These are phyloP conservation scores for Spodoptera littoralis DNA, from an alignment of 2,888 invertebrate species.

Conservation along the genomic window DNA sequence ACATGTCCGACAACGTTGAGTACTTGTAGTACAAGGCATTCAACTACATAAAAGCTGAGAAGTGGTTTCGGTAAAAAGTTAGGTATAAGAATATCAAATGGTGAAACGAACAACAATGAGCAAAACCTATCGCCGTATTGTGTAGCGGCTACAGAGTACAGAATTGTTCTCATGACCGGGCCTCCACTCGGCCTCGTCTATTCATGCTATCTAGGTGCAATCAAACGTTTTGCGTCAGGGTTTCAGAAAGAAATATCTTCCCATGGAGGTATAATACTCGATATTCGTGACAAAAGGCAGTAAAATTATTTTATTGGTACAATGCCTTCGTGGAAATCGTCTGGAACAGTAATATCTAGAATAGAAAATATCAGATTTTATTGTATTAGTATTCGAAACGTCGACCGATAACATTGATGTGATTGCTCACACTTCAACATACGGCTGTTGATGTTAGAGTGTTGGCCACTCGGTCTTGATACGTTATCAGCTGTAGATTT, in stretches of 20 bases:
- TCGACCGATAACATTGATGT: slow-evolving; percentile 58
- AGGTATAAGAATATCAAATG: slow-evolving; percentile 64
- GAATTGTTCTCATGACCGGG: slow-evolving; percentile 76
- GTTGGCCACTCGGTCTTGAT: slow-evolving; percentile 54
- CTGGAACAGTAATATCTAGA: slow-evolving; percentile 28
- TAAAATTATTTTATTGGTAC: slow-evolving; percentile 32
- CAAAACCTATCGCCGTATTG: slow-evolving; percentile 75
- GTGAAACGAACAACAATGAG: slow-evolving; percentile 73
- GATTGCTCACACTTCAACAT: slow-evolving; percentile 56
- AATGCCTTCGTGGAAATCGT: slow-evolving; percentile 32
- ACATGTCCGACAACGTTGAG: slow-evolving; percentile 54
- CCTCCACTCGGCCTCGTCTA: slow-evolving; percentile 62
- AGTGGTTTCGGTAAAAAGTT: slow-evolving; percentile 56
- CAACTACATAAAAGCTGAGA: slow-evolving; percentile 56
- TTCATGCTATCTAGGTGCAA: slow-evolving; percentile 43
- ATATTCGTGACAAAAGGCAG: slow-evolving; percentile 26
- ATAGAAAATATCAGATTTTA: slow-evolving; percentile 33
- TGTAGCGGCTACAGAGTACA: slow-evolving; percentile 68
- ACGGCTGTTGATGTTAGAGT: slow-evolving; percentile 41
- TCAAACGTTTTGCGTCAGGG: slow-evolving; percentile 37
- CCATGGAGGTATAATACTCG: slow-evolving; percentile 26
- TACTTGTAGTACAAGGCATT: slow-evolving; percentile 56
- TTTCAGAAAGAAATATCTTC: slow-evolving; percentile 44
- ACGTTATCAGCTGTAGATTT: slow-evolving; percentile 58
- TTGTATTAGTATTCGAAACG: slow-evolving; percentile 46